Percentiles rank a stretch among this genome's conserved stretches.
These are phyloP conservation scores for Chlorodrepanis virens DNA, from an alignment of 2,113 vertebrate genomes.

Conservation along the genomic window DNA sequence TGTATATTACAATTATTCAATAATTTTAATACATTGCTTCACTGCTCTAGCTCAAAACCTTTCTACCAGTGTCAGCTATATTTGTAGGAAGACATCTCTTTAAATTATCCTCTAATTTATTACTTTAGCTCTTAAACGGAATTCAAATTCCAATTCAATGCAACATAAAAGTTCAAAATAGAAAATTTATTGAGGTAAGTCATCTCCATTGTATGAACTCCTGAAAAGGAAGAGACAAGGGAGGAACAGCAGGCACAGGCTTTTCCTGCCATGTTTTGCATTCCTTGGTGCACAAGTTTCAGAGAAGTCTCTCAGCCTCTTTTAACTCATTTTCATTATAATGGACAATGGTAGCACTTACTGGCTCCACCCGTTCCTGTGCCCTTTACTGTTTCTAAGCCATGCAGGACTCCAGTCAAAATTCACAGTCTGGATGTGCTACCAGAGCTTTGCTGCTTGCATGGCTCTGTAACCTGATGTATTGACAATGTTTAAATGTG, in stretches of 20 bases:
- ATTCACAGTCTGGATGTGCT: not conserved
- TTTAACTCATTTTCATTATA: not conserved
- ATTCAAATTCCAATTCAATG: constrained; percentile 20
- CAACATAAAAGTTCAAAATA: not conserved
- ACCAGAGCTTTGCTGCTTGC: not conserved
- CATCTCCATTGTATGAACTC: not conserved
- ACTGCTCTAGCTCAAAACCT: not conserved
- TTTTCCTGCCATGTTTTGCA: not conserved
- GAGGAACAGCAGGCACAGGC: not conserved
- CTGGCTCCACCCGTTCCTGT: not conserved
- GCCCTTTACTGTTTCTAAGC: not conserved
- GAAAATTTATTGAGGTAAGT: constrained; percentile 21
- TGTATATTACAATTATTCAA: not conserved
- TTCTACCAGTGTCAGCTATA: not conserved
- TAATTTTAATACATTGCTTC: not conserved
- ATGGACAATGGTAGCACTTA: not conserved
- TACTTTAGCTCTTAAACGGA: constrained; percentile 14
- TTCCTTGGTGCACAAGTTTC: not conserved
- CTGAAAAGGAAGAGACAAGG: not conserved
- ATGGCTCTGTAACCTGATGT: not conserved
- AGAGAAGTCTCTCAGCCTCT: not conserved
- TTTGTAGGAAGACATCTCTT: not conserved
- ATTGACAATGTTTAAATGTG: not conserved
- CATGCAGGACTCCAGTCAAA: not conserved
- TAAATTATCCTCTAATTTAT: not conserved